Percentiles rank a stretch among this genome's conserved stretches.
These are phyloP conservation scores for Poecile montanus DNA, from an alignment of 2,797 vertebrate species.

Conservation along the genomic window DNA sequence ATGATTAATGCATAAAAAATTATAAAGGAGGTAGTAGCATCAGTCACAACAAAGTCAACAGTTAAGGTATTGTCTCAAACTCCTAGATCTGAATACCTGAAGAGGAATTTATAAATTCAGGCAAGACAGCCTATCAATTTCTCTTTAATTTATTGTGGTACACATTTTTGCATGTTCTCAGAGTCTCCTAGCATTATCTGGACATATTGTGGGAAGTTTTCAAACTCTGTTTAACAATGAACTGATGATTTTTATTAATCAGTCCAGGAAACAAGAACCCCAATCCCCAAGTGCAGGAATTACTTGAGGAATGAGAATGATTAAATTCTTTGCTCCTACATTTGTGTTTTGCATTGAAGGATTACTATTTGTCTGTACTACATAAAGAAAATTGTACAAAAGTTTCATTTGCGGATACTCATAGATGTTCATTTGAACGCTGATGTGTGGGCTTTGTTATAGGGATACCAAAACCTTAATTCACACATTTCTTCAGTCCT, in stretches of 20 bases:
- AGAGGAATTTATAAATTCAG: not conserved
- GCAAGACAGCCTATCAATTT: not conserved
- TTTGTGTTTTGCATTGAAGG: not conserved
- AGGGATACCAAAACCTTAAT: not conserved
- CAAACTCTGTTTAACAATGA: not conserved
- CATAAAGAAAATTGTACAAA: not conserved
- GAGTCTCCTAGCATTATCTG: not conserved
- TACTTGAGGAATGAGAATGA: not conserved
- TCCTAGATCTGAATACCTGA: not conserved
- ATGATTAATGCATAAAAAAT: not conserved
- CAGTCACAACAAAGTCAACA: not conserved
- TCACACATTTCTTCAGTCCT: not conserved
- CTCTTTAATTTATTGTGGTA: not conserved
- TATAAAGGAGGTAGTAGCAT: not conserved
- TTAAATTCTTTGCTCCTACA: not conserved
- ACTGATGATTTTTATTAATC: not conserved
- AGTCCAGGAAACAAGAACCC: not conserved
- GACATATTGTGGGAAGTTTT: not conserved
- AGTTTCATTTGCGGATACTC: not conserved
- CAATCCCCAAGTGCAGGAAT: not conserved
- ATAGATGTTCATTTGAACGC: not conserved
- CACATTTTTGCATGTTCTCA: not conserved
- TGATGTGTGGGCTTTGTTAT: not conserved
- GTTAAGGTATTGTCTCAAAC: not conserved
- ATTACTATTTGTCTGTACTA: not conserved